A percentile compares a stretch with the other conserved stretches of the same genome.
Evolutionary conservation across 2,113 vertebrate species (phyloP).

Genomic region (Muntiacus reevesi): DNA sequence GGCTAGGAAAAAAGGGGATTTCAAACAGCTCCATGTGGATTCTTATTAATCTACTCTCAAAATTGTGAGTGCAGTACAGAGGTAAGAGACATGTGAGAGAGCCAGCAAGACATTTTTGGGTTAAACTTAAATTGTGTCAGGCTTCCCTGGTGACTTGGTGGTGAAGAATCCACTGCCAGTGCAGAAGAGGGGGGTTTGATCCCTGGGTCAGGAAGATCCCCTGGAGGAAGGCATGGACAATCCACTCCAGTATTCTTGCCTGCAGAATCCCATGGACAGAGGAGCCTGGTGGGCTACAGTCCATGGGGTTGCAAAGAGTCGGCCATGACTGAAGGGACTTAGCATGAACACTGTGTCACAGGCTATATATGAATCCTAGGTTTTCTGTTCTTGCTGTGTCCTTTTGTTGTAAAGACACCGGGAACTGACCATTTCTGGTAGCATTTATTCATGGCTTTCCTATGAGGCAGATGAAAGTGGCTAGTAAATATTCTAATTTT

Average conservation of each 20-base stretch:
- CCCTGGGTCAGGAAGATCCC: background rate
- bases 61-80: background rate
- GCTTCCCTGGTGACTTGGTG: background rate
- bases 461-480: background rate
- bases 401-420: background rate
- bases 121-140: background rate
- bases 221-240: background rate
- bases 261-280: background rate
- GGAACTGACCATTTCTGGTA: background rate
- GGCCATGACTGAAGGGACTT: background rate
- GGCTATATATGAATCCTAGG: background rate
- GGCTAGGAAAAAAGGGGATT: background rate
- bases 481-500: background rate
- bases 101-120: background rate
- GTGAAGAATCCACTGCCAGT: background rate
- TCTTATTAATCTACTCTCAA: background rate
- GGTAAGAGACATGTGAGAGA: background rate
- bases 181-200: background rate
- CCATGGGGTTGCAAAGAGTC: background rate
- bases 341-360: background rate
- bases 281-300: background rate
- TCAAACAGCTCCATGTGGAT: background rate
- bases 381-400: background rate
- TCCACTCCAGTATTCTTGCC: background rate
- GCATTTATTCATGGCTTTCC: background rate